phyloP scores from a whole-genome alignment of 1,140 invertebrate species.

The Neodiprion lecontei region DNA sequence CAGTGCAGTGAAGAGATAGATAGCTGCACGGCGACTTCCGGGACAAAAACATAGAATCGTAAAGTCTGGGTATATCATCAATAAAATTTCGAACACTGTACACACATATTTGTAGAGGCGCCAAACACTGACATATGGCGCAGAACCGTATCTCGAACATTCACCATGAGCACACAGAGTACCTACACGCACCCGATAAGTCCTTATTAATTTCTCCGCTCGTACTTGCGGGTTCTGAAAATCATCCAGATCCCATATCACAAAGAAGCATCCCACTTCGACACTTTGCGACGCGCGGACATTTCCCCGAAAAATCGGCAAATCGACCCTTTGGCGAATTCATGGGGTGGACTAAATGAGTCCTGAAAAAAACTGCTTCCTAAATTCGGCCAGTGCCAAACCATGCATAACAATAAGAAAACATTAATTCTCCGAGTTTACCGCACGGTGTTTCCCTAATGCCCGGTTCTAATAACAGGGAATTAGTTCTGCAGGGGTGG shows the following conservation, averaged over 20 bases:
- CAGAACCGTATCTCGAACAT: constrained; percentile 9
- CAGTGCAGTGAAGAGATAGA: no score
- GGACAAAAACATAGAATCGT: neutral
- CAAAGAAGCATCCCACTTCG: neutral
- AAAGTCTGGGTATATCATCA: neutral
- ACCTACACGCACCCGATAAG: constrained; percentile 6
- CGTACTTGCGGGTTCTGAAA: neutral
- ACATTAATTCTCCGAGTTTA: neutral
- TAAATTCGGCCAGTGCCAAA: neutral
- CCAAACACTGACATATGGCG: constrained; percentile 12
- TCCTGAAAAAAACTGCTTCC: neutral
- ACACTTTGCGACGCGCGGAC: neutral
- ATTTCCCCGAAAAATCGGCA: neutral
- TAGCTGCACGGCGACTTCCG: no score
- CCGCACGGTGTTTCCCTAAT: neutral
- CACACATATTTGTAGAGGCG: neutral
- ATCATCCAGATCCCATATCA: neutral
- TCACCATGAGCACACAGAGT: neutral
- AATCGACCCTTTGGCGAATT: neutral
- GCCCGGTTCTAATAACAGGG: neutral
- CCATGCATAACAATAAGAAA: neutral
- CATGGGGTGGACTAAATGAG: neutral
- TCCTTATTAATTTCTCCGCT: constrained; percentile 13
- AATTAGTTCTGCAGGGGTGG: no score
- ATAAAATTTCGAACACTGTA: constrained; percentile 2